These are phyloP conservation scores for Psephotus haematonotus DNA, from an alignment of 2,113 vertebrate species.

Conservation along the genomic window DNA sequence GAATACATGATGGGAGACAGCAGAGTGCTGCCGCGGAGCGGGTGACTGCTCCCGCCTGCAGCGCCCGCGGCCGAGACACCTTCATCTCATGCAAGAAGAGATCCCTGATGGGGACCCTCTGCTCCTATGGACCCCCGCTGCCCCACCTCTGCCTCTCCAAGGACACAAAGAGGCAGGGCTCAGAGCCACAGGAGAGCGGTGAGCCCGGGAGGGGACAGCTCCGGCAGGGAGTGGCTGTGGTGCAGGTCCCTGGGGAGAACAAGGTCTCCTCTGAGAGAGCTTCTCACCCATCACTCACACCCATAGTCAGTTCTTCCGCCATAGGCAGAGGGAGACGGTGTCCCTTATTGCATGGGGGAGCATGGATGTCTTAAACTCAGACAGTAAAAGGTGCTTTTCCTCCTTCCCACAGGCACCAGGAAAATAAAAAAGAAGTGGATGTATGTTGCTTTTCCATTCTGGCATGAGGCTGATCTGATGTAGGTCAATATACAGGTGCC, in stretches of 20 bases:
- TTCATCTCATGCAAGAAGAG: neutral
- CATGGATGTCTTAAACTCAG: neutral
- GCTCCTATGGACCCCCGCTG: neutral
- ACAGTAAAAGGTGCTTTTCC: neutral
- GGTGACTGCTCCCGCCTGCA: neutral
- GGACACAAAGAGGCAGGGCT: neutral
- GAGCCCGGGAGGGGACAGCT: neutral
- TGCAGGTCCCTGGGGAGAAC: neutral
- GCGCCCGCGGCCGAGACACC: rapidly evolving
- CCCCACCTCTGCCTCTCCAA: neutral
- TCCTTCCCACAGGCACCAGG: neutral
- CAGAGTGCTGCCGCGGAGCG: neutral
- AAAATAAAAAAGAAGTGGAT: neutral
- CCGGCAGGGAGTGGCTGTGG: neutral
- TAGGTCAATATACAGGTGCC: neutral
- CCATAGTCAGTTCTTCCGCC: neutral
- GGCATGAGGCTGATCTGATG: neutral
- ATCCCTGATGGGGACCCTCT: neutral
- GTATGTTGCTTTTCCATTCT: neutral
- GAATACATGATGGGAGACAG: neutral
- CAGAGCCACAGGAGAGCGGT: neutral
- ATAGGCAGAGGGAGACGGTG: neutral
- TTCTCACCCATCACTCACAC: neutral
- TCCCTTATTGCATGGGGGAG: neutral
- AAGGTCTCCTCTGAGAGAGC: neutral